These are phyloP conservation scores for Pachyrhynchus sulphureomaculatus DNA, from an alignment of 1,140 invertebrate species.

Conservation along the genomic window DNA sequence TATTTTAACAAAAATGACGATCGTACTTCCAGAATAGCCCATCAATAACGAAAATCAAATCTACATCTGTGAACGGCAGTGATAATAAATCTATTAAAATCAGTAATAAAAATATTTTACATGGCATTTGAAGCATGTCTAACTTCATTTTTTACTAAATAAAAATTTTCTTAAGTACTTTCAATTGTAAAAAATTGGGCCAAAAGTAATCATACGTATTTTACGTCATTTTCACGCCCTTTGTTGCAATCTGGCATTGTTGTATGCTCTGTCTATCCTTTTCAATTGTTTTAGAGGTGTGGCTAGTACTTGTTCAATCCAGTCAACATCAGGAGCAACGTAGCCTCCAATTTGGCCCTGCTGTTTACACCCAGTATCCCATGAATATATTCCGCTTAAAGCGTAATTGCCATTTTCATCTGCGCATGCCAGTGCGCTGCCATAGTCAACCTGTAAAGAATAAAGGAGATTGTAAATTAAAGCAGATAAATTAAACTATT, in stretches of 20 bases:
- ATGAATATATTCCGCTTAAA: conserved; percentile 72
- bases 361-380: conserved; percentile 63
- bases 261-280: conserved; percentile 34
- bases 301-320: conserved; percentile 42
- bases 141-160: too few species aligned
- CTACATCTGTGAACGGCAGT: too few species aligned
- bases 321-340: conserved; percentile 45
- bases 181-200: too few species aligned
- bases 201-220: too few species aligned
- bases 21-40: too few species aligned
- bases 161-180: too few species aligned
- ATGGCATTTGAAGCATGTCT: too few species aligned
- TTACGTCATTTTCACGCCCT: neutral
- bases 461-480: neutral
- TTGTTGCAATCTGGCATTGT: conserved; percentile 12
- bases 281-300: conserved; percentile 43
- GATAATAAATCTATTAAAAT: too few species aligned
- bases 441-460: conserved; percentile 67
- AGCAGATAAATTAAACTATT: too few species aligned
- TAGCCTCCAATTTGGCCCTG: conserved; percentile 48
- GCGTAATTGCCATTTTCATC: conserved; percentile 67
- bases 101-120: too few species aligned
- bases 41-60: too few species aligned
- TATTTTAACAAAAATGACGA: too few species aligned
- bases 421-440: conserved; percentile 75